Percentiles rank a stretch among this genome's conserved stretches.
These are phyloP conservation scores for Tamandua tetradactyla DNA, from an alignment of 2,797 vertebrate species.

Conservation along the genomic window DNA sequence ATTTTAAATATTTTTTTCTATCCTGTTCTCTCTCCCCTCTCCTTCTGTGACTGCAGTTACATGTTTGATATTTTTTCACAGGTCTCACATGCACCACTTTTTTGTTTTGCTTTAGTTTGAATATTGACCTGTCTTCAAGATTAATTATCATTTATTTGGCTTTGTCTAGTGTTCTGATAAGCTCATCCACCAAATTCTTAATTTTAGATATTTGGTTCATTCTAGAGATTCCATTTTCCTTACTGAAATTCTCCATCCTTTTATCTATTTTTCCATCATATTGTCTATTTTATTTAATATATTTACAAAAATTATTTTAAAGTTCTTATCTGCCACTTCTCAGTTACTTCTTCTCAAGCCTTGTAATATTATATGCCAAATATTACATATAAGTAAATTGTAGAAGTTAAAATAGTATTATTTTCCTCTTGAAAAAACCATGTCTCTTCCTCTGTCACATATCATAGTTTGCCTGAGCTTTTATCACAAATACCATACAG, in stretches of 20 bases:
- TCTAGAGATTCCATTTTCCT: neutral
- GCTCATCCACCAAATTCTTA: neutral
- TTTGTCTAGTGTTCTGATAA: slow-evolving; percentile 1
- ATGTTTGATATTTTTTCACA: neutral
- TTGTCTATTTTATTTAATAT: neutral
- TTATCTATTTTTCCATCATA: neutral
- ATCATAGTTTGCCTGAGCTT: no score
- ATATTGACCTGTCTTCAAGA: neutral
- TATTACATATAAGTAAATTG: neutral
- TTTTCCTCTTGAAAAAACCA: slow-evolving; percentile 24
- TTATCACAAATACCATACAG: no score
- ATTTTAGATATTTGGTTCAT: neutral
- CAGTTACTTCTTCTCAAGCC: neutral
- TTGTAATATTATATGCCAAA: neutral
- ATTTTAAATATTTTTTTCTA: neutral
- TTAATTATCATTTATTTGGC: neutral
- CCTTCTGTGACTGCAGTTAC: neutral
- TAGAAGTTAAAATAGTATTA: neutral
- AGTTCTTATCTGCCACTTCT: neutral
- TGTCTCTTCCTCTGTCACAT: neutral
- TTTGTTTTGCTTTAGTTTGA: neutral
- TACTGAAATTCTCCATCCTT: neutral
- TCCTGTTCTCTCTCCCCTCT: neutral
- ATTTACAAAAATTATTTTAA: neutral
- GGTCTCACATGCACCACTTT: neutral